phyloP scores from a whole-genome alignment of 2,888 invertebrate genomes.

The Perizoma affinitatum region DNA sequence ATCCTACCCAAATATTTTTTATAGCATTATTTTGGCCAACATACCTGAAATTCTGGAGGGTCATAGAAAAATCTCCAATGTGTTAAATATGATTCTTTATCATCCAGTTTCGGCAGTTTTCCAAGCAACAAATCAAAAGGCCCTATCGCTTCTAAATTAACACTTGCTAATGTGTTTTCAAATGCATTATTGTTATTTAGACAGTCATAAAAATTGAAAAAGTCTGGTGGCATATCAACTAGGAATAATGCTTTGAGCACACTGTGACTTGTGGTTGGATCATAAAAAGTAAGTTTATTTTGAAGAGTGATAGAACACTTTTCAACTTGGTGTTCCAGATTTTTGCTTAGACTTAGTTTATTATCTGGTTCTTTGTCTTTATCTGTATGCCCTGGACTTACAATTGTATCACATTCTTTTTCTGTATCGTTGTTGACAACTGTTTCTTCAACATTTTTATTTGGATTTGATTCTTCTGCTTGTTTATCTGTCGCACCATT shows the following conservation, averaged over 20 bases:
- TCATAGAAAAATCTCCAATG: conserved; percentile 97
- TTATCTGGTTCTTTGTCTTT: not conserved
- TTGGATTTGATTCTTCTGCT: conserved; percentile 6
- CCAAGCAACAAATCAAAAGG: conserved; percentile 93
- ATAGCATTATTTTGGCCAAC: not conserved
- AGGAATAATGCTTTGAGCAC: conserved; percentile 90
- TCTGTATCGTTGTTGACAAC: not conserved
- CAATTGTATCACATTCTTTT: not conserved
- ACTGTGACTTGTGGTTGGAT: conserved; percentile 75
- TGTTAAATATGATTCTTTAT: conserved; percentile 86
- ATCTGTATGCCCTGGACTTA: not conserved
- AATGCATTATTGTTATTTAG: conserved; percentile 84
- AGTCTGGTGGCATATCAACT: conserved; percentile 95
- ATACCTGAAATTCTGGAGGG: conserved; percentile 95
- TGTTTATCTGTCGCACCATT: not conserved
- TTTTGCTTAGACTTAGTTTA: conserved; percentile 1
- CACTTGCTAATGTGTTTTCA: conserved; percentile 85
- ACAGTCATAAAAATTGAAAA: conserved; percentile 93
- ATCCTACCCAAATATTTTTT: no score
- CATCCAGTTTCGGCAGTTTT: conserved; percentile 81
- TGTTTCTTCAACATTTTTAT: not conserved
- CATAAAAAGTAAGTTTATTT: conserved; percentile 62
- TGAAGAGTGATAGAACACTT: conserved; percentile 42
- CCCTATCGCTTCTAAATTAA: conserved; percentile 91
- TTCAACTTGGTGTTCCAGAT: conserved; percentile 9